These are phyloP conservation scores for Triplophysa tibetana DNA, from an alignment of 2,113 vertebrate genomes.

Conservation along the genomic window DNA sequence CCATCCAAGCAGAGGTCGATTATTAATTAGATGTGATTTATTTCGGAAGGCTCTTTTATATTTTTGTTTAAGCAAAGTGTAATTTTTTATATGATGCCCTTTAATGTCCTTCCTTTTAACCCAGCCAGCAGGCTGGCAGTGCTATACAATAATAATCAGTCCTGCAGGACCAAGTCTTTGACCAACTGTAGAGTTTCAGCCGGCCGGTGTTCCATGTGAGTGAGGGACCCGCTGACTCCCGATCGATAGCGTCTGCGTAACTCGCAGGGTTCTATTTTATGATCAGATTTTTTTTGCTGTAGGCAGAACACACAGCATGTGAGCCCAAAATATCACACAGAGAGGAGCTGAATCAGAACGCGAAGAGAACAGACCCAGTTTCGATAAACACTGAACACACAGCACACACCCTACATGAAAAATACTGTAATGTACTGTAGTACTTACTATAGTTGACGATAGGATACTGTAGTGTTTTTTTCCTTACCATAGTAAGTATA, in stretches of 20 bases:
- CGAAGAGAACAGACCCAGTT: too few relatives aligned
- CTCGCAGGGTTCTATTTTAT: background rate
- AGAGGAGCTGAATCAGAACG: too few relatives aligned
- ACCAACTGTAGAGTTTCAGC: background rate
- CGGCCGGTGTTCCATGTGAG: constrained; percentile 1
- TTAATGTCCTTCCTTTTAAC: background rate
- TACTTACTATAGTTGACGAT: constrained; percentile 10
- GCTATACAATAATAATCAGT: background rate
- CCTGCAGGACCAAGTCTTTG: constrained; percentile 2
- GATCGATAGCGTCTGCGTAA: background rate
- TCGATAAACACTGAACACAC: too few relatives aligned
- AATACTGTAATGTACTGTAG: background rate
- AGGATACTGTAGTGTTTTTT: too few relatives aligned
- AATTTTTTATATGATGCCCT: background rate
- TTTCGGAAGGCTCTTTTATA: too few relatives aligned
- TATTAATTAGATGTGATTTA: too few relatives aligned
- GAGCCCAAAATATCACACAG: background rate
- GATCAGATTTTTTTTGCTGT: background rate
- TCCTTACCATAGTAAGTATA: too few relatives aligned
- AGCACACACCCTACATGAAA: too few relatives aligned
- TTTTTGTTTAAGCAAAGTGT: background rate
- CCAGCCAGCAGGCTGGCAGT: background rate
- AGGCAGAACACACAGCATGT: background rate
- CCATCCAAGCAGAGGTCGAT: too few relatives aligned
- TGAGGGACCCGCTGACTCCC: constrained; percentile 1